Conservation (phyloP, 2,113 vertebrate species). For the Nestor notabilis region DNA sequence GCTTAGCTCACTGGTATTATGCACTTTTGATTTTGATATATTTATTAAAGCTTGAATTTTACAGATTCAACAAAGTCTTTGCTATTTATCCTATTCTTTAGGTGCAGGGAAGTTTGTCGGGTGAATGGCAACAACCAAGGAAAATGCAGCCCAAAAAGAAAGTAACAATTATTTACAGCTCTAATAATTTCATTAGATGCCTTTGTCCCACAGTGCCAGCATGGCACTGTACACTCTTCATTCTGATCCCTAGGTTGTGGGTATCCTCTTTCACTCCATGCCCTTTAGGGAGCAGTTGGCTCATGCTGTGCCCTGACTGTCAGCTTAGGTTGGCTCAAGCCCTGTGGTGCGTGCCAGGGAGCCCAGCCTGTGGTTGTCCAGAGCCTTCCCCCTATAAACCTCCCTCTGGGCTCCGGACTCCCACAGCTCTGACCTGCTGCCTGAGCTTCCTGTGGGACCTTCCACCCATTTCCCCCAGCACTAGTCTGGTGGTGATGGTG, state of each 20-base stretch:
- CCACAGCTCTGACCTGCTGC: fast-evolving
- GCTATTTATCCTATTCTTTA: neutral
- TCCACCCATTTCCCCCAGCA: neutral
- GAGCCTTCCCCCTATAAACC: fast-evolving
- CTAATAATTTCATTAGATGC: neutral
- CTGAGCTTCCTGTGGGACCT: neutral
- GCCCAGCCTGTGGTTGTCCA: neutral
- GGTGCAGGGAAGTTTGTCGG: neutral
- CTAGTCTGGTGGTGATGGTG: neutral
- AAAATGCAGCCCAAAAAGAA: neutral
- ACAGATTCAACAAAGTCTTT: neutral
- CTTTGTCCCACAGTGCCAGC: neutral
- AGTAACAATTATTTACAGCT: neutral
- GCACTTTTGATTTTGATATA: fast-evolving
- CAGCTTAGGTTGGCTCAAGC: neutral
- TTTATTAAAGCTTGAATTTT: neutral
- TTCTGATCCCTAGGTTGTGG: neutral
- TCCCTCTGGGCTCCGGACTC: fast-evolving
- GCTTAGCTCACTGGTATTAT: neutral
- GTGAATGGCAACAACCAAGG: neutral
- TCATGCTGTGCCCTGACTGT: neutral
- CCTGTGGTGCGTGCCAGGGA: neutral
- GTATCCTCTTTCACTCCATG: neutral
- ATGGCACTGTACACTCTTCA: neutral
- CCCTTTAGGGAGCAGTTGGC: neutral